A percentile compares a stretch with the other conserved stretches of the same genome.
These are phyloP conservation scores for Coendou prehensilis DNA, from an alignment of 2,797 vertebrate species.

Conservation along the genomic window DNA sequence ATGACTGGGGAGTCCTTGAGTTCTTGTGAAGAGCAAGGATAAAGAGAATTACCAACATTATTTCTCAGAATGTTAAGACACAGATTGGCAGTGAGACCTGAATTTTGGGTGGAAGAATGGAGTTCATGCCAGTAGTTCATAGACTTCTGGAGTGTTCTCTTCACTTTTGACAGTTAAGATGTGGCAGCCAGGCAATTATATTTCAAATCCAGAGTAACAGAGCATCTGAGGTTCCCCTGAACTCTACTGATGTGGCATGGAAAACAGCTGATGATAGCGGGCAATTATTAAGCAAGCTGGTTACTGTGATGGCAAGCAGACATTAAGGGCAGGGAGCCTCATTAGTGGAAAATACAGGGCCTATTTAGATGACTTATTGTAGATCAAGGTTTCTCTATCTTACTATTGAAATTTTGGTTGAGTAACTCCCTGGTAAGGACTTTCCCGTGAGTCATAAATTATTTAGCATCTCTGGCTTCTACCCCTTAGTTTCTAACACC, in stretches of 20 bases:
- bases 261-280: background rate
- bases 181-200: background rate
- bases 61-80: background rate
- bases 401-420: background rate
- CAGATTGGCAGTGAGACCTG: background rate
- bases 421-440: background rate
- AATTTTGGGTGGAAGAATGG: background rate
- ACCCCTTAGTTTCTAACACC: background rate
- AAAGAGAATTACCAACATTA: background rate
- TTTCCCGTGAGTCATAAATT: background rate
- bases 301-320: rapidly evolving
- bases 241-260: background rate
- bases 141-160: background rate
- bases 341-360: background rate
- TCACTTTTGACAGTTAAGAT: background rate
- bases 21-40: background rate
- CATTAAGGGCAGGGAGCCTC: background rate
- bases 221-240: background rate
- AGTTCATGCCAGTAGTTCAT: background rate
- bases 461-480: background rate
- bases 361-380: background rate
- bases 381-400: background rate
- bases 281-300: background rate
- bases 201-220: background rate
- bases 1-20: background rate